A percentile compares a stretch with the other conserved stretches of the same genome.
Conservation (phyloP, 2,113 vertebrate genomes). For the Chaetura pelagica region DNA sequence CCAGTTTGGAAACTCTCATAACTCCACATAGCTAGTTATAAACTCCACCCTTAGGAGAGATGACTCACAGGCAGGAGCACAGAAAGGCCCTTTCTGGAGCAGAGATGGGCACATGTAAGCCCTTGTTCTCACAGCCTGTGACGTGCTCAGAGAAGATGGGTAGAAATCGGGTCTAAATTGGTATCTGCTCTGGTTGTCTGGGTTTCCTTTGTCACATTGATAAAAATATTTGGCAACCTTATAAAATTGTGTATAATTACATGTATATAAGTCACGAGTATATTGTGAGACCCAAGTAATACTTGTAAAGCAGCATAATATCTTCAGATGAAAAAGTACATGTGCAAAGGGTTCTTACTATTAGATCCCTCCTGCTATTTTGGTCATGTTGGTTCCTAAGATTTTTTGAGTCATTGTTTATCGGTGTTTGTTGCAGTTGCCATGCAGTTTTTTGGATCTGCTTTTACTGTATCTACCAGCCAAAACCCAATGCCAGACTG, state of each 20-base stretch:
- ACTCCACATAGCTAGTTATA: background rate
- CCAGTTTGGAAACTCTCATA: background rate
- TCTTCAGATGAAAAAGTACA: background rate
- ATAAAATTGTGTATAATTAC: background rate
- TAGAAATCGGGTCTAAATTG: background rate
- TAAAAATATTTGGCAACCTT: background rate
- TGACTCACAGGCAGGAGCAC: background rate
- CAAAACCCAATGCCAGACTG: background rate
- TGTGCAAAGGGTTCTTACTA: background rate
- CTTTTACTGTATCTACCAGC: background rate
- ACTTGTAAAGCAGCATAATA: background rate
- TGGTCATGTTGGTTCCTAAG: background rate
- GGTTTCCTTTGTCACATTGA: background rate
- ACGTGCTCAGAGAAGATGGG: background rate
- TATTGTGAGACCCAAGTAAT: background rate
- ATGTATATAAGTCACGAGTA: background rate
- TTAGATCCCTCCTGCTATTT: background rate
- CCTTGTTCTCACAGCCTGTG: background rate
- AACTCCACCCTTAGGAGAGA: background rate
- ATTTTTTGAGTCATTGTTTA: background rate
- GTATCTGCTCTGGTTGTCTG: background rate
- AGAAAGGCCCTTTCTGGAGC: background rate
- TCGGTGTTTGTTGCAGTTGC: conserved; percentile 26
- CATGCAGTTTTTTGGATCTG: background rate
- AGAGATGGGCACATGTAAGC: background rate